These are phyloP conservation scores for Daboia siamensis DNA, from an alignment of 2,113 vertebrate species.

Conservation along the genomic window DNA sequence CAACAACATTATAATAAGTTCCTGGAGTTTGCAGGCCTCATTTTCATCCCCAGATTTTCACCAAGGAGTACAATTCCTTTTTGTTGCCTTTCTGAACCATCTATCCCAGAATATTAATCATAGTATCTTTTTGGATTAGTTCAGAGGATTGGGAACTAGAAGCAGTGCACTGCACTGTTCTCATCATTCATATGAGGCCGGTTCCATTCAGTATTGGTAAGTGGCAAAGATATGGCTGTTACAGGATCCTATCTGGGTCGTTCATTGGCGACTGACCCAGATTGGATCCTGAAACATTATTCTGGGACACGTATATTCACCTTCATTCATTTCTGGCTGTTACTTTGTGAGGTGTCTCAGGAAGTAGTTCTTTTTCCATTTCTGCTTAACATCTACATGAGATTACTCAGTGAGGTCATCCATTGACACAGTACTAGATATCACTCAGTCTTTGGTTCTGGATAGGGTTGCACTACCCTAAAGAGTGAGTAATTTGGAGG, in stretches of 20 bases:
- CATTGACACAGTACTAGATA: background rate
- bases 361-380: background rate
- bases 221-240: background rate
- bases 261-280: background rate
- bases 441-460: background rate
- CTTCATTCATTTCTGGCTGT: background rate
- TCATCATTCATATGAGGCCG: background rate
- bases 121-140: background rate
- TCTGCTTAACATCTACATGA: background rate
- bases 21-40: background rate
- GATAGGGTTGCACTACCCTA: background rate
- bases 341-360: background rate
- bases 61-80: background rate
- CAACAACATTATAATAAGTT: background rate
- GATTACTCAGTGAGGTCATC: background rate
- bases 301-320: background rate
- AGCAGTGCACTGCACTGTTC: background rate
- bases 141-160: background rate
- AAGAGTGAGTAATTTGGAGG: background rate
- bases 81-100: slow-evolving; percentile 1
- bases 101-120: background rate
- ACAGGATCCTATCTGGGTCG: background rate
- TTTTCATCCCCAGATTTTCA: background rate
- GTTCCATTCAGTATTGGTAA: background rate
- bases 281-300: background rate